These are phyloP conservation scores for Watsonalla cultraria DNA, from an alignment of 2,888 invertebrate species.

Conservation along the genomic window DNA sequence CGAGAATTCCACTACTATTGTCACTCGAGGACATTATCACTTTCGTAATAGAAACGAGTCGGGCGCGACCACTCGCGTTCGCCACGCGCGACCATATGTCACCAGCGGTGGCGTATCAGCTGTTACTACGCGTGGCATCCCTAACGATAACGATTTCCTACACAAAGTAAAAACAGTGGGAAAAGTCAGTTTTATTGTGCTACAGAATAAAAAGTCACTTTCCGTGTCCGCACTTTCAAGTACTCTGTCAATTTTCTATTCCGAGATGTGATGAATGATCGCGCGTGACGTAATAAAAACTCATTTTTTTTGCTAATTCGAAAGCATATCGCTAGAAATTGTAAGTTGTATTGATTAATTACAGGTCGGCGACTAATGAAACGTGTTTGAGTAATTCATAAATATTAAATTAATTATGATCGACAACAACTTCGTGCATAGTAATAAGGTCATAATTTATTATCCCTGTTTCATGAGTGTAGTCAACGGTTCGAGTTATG, in stretches of 20 bases:
- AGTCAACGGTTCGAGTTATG: no score
- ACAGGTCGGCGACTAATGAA: no score
- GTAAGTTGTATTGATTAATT: no score
- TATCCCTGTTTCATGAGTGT: no score
- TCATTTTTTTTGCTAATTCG: no score
- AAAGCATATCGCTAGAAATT: no score
- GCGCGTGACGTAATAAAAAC: neutral
- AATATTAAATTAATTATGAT: no score
- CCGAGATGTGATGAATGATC: neutral
- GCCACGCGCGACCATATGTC: constrained; percentile 36
- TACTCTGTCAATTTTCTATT: constrained; percentile 9
- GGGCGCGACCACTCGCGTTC: constrained; percentile 34
- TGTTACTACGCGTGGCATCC: constrained; percentile 20
- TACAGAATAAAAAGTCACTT: constrained; percentile 20
- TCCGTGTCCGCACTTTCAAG: constrained; percentile 36
- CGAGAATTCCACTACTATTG: constrained; percentile 10
- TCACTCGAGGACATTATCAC: constrained; percentile 5
- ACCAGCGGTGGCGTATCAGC: constrained; percentile 3
- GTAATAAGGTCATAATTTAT: no score
- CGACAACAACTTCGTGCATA: no score
- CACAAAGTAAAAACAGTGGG: constrained; percentile 25
- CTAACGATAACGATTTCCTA: constrained; percentile 25
- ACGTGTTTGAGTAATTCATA: no score
- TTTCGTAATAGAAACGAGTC: neutral
- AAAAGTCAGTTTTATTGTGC: constrained; percentile 12